These are phyloP conservation scores for Riptortus pedestris DNA, from an alignment of 1,140 invertebrate genomes.

Conservation along the genomic window DNA sequence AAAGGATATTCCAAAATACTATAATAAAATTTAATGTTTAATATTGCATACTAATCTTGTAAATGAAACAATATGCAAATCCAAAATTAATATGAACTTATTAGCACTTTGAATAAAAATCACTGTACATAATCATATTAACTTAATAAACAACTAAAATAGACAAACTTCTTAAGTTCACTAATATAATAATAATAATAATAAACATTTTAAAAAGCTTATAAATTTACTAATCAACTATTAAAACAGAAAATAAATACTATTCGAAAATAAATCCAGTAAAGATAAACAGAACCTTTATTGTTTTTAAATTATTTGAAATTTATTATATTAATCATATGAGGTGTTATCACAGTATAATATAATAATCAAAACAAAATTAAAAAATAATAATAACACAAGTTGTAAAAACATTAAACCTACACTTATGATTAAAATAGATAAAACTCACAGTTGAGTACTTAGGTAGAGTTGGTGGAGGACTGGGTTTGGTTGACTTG, in stretches of 20 bases:
- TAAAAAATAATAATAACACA: neutral
- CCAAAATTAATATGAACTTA: too few species aligned
- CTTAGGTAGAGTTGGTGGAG: neutral
- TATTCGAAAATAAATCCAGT: neutral
- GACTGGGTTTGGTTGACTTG: neutral
- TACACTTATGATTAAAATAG: neutral
- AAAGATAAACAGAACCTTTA: neutral
- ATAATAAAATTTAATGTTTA: too few species aligned
- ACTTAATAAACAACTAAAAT: too few species aligned
- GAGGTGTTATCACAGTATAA: neutral
- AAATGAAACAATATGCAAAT: too few species aligned
- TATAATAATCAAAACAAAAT: neutral
- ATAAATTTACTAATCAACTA: too few species aligned
- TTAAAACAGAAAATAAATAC: neutral
- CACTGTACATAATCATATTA: too few species aligned
- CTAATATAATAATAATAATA: too few species aligned
- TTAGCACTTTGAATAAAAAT: too few species aligned
- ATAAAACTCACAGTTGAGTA: neutral
- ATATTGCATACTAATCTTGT: too few species aligned
- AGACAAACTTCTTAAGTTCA: too few species aligned
- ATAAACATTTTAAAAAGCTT: too few species aligned
- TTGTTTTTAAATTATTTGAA: neutral
- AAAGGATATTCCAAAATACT: too few species aligned
- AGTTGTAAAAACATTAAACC: neutral
- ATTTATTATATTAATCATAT: neutral